Percentiles rank a stretch among this genome's conserved stretches.
Evolutionary conservation across 2,888 invertebrate genomes (phyloP).

Genomic region (Junonia oenone): DNA sequence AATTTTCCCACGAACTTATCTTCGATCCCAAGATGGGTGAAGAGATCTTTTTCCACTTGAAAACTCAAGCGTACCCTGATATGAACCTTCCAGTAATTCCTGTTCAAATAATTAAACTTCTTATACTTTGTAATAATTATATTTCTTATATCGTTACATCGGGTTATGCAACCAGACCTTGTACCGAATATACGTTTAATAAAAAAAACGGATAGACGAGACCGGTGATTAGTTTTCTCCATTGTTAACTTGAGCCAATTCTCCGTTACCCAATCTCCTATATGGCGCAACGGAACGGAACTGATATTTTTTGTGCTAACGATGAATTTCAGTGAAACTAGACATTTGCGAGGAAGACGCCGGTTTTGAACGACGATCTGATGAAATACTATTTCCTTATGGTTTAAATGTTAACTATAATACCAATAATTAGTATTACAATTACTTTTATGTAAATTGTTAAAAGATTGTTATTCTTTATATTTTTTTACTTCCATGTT

Average conservation of each 20-base stretch:
- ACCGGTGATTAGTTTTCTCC: constrained; percentile 19
- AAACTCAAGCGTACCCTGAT: no score
- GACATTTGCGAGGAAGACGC: constrained; percentile 29
- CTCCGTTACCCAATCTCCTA: constrained; percentile 31
- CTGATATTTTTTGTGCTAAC: constrained; percentile 21
- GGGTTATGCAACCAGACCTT: neutral
- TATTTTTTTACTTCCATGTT: neutral
- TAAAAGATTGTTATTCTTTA: no score
- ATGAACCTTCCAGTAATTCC: no score
- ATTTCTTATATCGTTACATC: neutral
- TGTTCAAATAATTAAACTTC: no score
- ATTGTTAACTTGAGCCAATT: constrained; percentile 14
- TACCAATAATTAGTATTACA: no score
- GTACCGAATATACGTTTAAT: neutral
- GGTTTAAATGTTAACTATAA: neutral
- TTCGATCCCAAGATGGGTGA: no score
- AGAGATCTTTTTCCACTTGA: no score
- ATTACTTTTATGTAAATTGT: neutral
- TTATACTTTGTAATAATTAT: no score
- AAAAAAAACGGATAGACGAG: constrained; percentile 10
- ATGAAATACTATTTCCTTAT: constrained; percentile 13
- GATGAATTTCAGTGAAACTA: constrained; percentile 30
- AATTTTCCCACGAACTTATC: no score
- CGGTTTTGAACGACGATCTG: constrained; percentile 21
- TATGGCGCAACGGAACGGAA: constrained; percentile 29